These are phyloP conservation scores for Falcunculus frontatus DNA, from an alignment of 2,113 vertebrate species.

Conservation along the genomic window DNA sequence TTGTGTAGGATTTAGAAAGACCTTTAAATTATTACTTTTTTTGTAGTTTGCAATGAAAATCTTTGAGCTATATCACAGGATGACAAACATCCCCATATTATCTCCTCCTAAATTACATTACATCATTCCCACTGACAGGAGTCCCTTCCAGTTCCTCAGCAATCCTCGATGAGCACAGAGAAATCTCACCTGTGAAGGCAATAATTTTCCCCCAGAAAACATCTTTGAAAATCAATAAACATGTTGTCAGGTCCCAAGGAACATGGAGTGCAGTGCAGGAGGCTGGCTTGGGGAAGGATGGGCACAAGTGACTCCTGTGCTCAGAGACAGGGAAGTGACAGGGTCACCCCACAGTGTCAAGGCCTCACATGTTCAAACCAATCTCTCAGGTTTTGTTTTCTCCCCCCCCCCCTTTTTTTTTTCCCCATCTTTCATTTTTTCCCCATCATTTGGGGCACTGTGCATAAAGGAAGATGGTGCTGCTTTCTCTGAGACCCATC, in stretches of 20 bases:
- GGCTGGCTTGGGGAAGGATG: accelerated
- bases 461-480: background rate
- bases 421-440: background rate
- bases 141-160: background rate
- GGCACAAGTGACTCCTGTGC: background rate
- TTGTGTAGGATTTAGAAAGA: background rate
- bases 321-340: background rate
- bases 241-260: background rate
- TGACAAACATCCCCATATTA: background rate
- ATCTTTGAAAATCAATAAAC: background rate
- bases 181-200: background rate
- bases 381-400: background rate
- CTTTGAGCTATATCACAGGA: background rate
- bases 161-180: background rate
- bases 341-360: background rate
- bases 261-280: background rate
- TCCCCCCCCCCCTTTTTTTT: too few species aligned
- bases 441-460: background rate
- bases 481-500: background rate
- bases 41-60: background rate
- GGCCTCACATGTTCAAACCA: background rate
- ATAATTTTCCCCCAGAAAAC: background rate
- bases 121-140: background rate
- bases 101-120: background rate
- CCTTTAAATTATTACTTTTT: slow-evolving; percentile 1